Evolutionary conservation across 2,888 invertebrate genomes (phyloP), one percentile per base, ranked within the genome.

Genomic region (Nomada fabriciana): DNA sequence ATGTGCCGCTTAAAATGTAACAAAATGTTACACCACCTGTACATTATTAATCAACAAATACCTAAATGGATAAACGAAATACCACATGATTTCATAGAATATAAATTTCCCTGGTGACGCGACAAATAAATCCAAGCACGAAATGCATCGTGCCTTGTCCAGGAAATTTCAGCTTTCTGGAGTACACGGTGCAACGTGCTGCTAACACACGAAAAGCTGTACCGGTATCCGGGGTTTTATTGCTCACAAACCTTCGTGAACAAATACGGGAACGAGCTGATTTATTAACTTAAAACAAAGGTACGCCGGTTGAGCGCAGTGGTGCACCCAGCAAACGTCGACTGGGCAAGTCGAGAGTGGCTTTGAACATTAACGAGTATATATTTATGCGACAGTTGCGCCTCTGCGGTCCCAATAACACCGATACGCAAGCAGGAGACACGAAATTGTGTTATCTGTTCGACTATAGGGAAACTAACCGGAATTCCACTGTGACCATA

Each of bases 401-500:
- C 81, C 80, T 80, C 82, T 73, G 70, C 84, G 86, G 88, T 84
- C 76, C 86, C 90, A 90, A 92, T 93, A 91, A 91, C 88, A 87
- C 85, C 89, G 89, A 90, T 90, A 91, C 80, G 82, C 82, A 74
- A 84, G 76, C 84, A 82, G 60, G 70, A 82, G 84, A 80, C 76
- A 83, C 86, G 84, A 89, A 91, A 91, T 92, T 91, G 89, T 90
- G 86, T 91, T 92, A 92, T 91, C 91, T 90, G 76, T 82, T 78
- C 83, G 80, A 71, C 76, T 74, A 74, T 70, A 79, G 57, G 79
- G 76, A 79, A 73, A 77, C 89, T 89, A 89, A 90, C 91, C 86
- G 90, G 89, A 91, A 91, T 91, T 91, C 91, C 90, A 88, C 69
- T 57, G 83, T 57, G 83, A 81, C 88, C 78, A 83, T 88, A 87